Base-by-base conservation (phyloP, 2,113 vertebrate genomes). In the Neofelis nebulosa region DNA sequence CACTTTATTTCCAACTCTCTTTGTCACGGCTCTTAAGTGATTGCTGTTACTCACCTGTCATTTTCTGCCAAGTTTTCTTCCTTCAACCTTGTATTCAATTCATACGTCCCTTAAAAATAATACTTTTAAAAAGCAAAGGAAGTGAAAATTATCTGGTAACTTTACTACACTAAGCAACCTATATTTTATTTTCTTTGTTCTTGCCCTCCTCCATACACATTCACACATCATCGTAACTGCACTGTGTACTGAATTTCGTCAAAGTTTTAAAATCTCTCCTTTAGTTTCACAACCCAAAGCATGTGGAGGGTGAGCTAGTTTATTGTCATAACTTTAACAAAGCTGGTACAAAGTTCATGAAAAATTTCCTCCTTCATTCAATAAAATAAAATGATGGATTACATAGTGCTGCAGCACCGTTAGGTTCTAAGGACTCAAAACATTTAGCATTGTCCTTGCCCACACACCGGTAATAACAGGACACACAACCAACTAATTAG, bases 41-140 rank as follows among this genome's bases (percentile, higher is more conserved):
- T 92, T 27, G 2, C 50, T 57, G 21, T 84, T 89, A 66, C 55
- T 81, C 66, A 76, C 36, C 16, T 85, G 27, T 81, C 36, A 41
- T 89, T 97, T 97, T 93, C 52, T 81, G 25, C 33, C 13, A 89
- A n/a, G 25, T 96, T 84, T 74, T 86, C n/a, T 93, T 97, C 63
- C 45, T 79, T 65, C 0, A 25, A 76, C 63, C 71, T 79, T 71
- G 0, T 85, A 41, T 55, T 94, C 7, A 61, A 38, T 96, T 61
- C 36, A 90, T 25, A 65, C 38, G 65, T 13, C 1, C 33, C 89
- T 83, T 80, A 4, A 87, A 96, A 94, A 73, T 52, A 68, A n/a
- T 50, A 45, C 48, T 57, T 71, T 74, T 27, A 16, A 61, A 95
- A 52, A 93, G n/a, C 29, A 92, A 94, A 66, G 48, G 4, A 57